A percentile compares a stretch with the other conserved stretches of the same genome.
Evolutionary conservation across 2,113 vertebrate species (phyloP).

Genomic region (Dicentrarchus labrax): DNA sequence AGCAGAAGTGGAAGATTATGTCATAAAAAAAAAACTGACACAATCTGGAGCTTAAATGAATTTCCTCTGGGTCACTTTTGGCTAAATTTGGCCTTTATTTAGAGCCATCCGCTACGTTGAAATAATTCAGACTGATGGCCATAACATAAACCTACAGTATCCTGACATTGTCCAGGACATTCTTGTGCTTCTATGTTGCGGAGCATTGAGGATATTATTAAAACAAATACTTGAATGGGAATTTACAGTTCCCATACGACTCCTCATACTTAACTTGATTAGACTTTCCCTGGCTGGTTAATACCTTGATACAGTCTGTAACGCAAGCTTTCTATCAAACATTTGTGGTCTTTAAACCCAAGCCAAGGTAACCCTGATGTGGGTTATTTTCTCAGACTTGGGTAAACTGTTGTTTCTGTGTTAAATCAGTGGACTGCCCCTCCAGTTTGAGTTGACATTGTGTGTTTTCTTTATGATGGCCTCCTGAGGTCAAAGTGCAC

Average conservation of each 20-base stretch:
- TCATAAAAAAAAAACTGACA: too few relatives aligned
- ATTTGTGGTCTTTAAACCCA: not conserved
- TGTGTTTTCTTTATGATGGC: not conserved
- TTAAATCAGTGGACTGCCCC: not conserved
- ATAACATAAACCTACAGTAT: not conserved
- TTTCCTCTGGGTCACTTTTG: not conserved
- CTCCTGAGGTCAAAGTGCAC: slow-evolving; percentile 25
- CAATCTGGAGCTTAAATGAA: not conserved
- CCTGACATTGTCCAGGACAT: not conserved
- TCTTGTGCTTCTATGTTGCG: not conserved
- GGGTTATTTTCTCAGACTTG: not conserved
- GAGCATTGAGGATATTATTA: not conserved
- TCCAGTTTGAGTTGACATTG: not conserved
- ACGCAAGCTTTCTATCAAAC: not conserved
- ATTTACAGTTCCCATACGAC: not conserved
- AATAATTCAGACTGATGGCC: not conserved
- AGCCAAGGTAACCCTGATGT: not conserved
- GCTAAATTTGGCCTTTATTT: not conserved
- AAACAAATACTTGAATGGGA: not conserved
- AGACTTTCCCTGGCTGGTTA: not conserved
- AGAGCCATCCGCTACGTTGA: not conserved
- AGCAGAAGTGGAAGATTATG: not conserved
- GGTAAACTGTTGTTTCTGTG: not conserved
- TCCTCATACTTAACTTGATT: not conserved
- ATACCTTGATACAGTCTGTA: not conserved